These are phyloP conservation scores for Zelleria hepariella DNA, from an alignment of 2,888 invertebrate species.

Conservation along the genomic window DNA sequence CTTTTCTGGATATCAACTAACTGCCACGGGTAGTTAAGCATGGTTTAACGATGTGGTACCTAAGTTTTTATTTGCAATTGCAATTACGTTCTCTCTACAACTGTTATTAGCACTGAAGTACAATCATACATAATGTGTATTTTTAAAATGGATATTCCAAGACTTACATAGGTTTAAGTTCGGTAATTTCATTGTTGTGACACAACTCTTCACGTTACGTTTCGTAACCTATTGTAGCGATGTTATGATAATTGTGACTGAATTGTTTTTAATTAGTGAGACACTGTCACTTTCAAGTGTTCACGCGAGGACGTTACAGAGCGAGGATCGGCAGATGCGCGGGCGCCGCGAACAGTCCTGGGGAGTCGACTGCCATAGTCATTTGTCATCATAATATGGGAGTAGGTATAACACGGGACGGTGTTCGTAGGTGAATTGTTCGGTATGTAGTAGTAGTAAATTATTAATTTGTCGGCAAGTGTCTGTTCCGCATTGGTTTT, in stretches of 20 bases:
- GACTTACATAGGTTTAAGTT: slow-evolving; percentile 52
- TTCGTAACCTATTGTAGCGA: too few species aligned
- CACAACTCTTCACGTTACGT: slow-evolving; percentile 14
- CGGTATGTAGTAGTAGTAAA: slow-evolving; percentile 11
- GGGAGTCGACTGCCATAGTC: not conserved
- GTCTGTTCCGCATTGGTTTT: slow-evolving; percentile 11
- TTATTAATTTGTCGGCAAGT: slow-evolving; percentile 12
- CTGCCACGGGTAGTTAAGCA: not conserved
- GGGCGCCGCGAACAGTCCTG: not conserved
- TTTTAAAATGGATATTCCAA: not conserved
- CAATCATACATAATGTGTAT: too few species aligned
- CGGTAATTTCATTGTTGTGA: slow-evolving; percentile 43
- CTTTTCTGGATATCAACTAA: not conserved
- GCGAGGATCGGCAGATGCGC: not conserved
- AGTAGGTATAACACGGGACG: not conserved
- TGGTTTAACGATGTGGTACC: not conserved
- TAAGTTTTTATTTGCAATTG: not conserved
- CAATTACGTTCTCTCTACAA: too few species aligned
- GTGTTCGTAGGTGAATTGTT: not conserved
- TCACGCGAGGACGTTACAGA: not conserved
- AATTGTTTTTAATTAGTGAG: not conserved
- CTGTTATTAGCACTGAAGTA: too few species aligned
- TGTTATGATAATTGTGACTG: not conserved
- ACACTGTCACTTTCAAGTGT: not conserved
- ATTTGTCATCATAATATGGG: not conserved